These are phyloP conservation scores for Folsomia manolachei DNA, from an alignment of 2,888 invertebrate species.

Conservation along the genomic window DNA sequence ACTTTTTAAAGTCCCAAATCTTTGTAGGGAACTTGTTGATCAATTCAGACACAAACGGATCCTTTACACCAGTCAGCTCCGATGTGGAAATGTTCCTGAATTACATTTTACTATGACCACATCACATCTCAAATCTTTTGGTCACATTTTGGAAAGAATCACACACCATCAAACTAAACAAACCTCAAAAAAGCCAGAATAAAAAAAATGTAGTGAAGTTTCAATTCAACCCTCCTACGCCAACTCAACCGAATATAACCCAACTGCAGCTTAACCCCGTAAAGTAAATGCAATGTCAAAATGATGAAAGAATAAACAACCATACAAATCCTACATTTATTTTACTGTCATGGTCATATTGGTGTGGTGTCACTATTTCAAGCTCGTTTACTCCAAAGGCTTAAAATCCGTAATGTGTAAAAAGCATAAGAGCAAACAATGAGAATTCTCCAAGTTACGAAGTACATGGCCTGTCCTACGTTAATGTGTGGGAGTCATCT, in stretches of 20 bases:
- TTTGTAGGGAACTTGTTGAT: too few relatives aligned
- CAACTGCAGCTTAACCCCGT: too few relatives aligned
- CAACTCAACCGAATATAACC: background rate
- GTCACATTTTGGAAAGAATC: background rate
- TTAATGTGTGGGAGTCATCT: background rate
- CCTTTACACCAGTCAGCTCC: background rate
- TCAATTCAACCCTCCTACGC: constrained; percentile 5
- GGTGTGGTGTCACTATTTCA: background rate
- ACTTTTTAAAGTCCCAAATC: too few relatives aligned
- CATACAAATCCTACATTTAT: background rate
- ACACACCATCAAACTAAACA: background rate
- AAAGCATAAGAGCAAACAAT: background rate
- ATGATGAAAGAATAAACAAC: too few relatives aligned
- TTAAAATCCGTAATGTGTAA: background rate
- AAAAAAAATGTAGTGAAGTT: background rate
- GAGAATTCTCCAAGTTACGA: background rate
- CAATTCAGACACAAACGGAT: too few relatives aligned
- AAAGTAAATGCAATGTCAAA: too few relatives aligned
- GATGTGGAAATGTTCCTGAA: background rate
- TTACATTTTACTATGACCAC: background rate
- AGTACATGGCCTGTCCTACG: too few relatives aligned
- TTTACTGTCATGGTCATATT: background rate
- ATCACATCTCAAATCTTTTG: background rate
- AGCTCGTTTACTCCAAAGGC: background rate
- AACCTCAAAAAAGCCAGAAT: background rate